Base-by-base conservation (phyloP, 2,888 invertebrate species). In the Scaptodrosophila latifasciaeformis region DNA sequence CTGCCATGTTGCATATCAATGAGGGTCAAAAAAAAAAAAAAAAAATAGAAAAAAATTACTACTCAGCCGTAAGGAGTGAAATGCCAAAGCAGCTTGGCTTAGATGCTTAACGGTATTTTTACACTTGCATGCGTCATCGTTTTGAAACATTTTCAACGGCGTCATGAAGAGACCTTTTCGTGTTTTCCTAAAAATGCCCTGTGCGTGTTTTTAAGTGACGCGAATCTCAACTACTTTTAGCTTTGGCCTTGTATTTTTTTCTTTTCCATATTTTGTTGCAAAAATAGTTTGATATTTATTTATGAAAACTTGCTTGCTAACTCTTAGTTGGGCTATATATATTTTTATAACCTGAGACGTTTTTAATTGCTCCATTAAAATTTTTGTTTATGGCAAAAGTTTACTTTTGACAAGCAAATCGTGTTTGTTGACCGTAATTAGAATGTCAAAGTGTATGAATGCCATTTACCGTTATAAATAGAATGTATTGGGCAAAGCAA, bases 301-400 rank as follows among this genome's bases (percentile, higher is more conserved):
- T 17, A 40, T 21, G 40, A 13, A n/a, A 40, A 40, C 40, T 40
- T 18, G 37, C 18, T 37, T 37, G 37, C 19, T 65, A 31, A 27
- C 45, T 40, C n/a, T n/a, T 54, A 19, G 18, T 13, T 21, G 37
- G 24, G 29, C 35, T 40, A 40, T 43, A 53, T 51, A n/a, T 50
- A 27, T 62, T 50, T 64, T 68, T 59, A n/a, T n/a, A n/a, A n/a
- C n/a, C n/a, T 59, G 65, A 65, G 76, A 62, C 71, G 71, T 69
- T 68, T 75, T 78, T 78, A 74, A 74, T 74, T 74, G 79, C 72
- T 74, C 78, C 72, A 78, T 78, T 74, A 78, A 74, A 74, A 71
- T 74, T 40, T 24, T 70, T 71, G 72, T 78, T 78, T 78, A 74
- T 74, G 69, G 59, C 49, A 30, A 65, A 75, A 78, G 76, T 74